These are phyloP conservation scores for Phalloptychus januarius DNA, from an alignment of 2,797 vertebrate species.

Conservation along the genomic window DNA sequence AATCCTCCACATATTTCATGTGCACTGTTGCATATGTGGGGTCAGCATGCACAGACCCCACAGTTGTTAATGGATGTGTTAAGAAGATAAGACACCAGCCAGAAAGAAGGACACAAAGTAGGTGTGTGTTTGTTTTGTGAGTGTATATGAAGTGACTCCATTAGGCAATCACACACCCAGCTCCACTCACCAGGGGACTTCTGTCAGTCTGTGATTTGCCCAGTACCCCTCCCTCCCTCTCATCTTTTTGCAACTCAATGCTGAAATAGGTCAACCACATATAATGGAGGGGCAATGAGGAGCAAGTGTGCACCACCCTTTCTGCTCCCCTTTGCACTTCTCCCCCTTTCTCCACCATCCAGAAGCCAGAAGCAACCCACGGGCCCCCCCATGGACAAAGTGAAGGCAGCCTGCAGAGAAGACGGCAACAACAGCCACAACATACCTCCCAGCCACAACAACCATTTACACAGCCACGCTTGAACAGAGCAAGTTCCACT, in stretches of 20 bases:
- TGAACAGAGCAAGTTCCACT: slow-evolving; percentile 49
- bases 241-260: slow-evolving; percentile 79
- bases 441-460: slow-evolving; percentile 78
- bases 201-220: slow-evolving; percentile 81
- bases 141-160: slow-evolving; percentile 50
- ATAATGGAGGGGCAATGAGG: slow-evolving; percentile 93
- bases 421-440: slow-evolving; percentile 75
- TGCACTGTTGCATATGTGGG: background rate
- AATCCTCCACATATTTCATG: slow-evolving; percentile 3
- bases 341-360: slow-evolving; percentile 50
- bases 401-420: slow-evolving; percentile 49
- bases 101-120: slow-evolving; percentile 28
- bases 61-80: slow-evolving; percentile 76
- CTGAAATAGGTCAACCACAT: slow-evolving; percentile 94
- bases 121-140: slow-evolving; percentile 43
- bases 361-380: slow-evolving; percentile 55
- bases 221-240: slow-evolving; percentile 53
- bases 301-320: slow-evolving; percentile 66
- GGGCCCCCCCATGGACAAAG: slow-evolving; percentile 15
- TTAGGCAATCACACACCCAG: slow-evolving; percentile 73
- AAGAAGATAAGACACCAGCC: slow-evolving; percentile 64
- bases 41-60: slow-evolving; percentile 23
- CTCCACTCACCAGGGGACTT: slow-evolving; percentile 71
- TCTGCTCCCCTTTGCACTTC: slow-evolving; percentile 19
- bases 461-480: slow-evolving; percentile 63